A percentile compares a stretch with the other conserved stretches of the same genome.
Evolutionary conservation across 2,888 invertebrate species (phyloP).

Genomic region (Allygus modestus): DNA sequence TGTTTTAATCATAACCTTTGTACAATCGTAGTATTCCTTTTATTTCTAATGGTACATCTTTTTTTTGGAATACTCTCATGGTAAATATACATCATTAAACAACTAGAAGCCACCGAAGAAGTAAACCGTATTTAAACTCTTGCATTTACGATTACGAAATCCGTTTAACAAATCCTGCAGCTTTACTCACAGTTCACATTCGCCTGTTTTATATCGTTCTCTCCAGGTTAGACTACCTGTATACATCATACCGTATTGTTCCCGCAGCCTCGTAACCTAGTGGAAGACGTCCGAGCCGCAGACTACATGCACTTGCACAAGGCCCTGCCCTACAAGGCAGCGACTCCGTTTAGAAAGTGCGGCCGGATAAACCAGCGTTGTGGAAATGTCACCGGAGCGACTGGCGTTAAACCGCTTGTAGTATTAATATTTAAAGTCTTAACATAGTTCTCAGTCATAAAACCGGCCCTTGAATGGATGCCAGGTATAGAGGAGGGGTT

Average conservation of each 20-base stretch:
- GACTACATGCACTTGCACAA: slow-evolving; percentile 23
- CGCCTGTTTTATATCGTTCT: too few species aligned
- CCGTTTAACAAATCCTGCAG: too few species aligned
- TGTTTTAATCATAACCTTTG: too few species aligned
- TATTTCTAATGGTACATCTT: too few species aligned
- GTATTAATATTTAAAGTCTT: slow-evolving; percentile 50
- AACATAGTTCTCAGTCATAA: slow-evolving; percentile 52
- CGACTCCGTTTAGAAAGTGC: slow-evolving; percentile 46
- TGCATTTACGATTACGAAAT: too few species aligned
- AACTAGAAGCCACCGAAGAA: too few species aligned
- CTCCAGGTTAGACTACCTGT: too few species aligned
- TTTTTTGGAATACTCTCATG: too few species aligned
- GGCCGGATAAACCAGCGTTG: slow-evolving; percentile 5
- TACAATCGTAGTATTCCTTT: too few species aligned
- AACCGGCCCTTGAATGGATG: slow-evolving; percentile 52
- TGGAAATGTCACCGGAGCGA: slow-evolving; percentile 37
- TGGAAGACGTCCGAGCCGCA: background rate
- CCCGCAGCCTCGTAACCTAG: slow-evolving; percentile 4
- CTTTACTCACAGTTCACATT: too few species aligned
- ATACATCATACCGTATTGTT: background rate
- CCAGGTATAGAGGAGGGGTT: background rate
- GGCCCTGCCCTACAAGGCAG: slow-evolving; percentile 37
- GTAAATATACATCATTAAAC: too few species aligned
- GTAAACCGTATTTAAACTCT: too few species aligned
- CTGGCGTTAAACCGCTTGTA: slow-evolving; percentile 3